phyloP scores from a whole-genome alignment of 2,113 vertebrate genomes.

The Delphinus delphis region DNA sequence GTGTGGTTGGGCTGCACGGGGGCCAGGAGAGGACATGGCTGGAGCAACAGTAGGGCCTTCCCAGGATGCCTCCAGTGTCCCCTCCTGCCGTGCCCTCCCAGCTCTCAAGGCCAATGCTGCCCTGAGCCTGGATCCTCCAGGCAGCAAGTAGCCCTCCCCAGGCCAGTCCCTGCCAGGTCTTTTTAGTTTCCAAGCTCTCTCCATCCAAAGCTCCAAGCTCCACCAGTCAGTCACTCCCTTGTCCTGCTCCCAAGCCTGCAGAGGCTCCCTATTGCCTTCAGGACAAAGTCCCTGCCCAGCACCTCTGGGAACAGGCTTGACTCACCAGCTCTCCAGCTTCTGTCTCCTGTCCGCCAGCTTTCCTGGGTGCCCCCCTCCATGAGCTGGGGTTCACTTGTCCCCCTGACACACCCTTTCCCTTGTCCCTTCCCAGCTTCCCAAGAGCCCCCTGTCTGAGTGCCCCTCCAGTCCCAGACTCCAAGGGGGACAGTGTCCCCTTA shows the following conservation, averaged over 20 bases:
- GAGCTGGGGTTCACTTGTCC: neutral
- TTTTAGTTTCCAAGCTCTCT: neutral
- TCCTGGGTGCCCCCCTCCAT: neutral
- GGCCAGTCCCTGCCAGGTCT: neutral
- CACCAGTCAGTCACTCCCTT: neutral
- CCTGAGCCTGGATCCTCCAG: neutral
- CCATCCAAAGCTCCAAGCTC: neutral
- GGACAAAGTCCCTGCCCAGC: no score
- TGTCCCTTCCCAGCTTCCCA: neutral
- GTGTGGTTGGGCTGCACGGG: neutral
- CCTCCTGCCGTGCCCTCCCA: neutral
- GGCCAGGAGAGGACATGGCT: neutral
- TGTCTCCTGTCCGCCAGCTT: neutral
- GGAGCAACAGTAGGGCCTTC: neutral
- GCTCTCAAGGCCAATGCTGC: neutral
- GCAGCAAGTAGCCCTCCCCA: neutral
- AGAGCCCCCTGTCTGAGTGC: neutral
- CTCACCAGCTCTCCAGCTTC: fast-evolving
- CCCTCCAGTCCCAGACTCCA: neutral
- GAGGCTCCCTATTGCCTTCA: neutral
- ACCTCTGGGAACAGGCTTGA: fast-evolving
- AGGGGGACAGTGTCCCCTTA: neutral
- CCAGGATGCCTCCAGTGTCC: neutral
- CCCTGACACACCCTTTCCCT: fast-evolving
- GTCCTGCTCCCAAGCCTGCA: neutral